Evolutionary conservation across 1,140 invertebrate genomes (phyloP), one percentile per base, ranked within the genome.

Genomic region (Maniola jurtina): DNA sequence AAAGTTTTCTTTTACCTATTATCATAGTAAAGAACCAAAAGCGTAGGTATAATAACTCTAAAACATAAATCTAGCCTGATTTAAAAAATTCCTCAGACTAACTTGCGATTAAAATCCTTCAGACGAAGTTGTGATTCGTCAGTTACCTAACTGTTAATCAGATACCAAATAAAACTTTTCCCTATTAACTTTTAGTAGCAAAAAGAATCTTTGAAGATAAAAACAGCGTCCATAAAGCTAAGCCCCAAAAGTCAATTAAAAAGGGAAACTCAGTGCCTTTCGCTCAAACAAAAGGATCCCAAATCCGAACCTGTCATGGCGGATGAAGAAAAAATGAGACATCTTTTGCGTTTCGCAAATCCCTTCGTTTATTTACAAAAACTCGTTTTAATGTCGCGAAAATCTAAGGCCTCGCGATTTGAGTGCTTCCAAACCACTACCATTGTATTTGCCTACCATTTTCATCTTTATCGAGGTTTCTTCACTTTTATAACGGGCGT

Each of bases 291-390:
- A 63, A 63, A 63, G 16, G 61, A 16, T 13, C 54, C 16, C 34
- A 56, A 55, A 54, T 54, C 35, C 36, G 33, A 48, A 62, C 34
- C 65, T 67, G 64, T 66, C 65, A 62, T 38, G 65, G 54, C 59
- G 42, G 52, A 61, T 61, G 45, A 6, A 13, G 13, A 7, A 48
- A 48, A 14, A n/a, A 56, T 25, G 61, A 56, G 61, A 40, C 61
- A 13, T 55, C 52, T 55, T 54, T 45, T 52, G 52, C 50, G 54
- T 56, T 25, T 38, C 36, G 34, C 35, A 68, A 72, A 68, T 68
- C 70, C 66, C 66, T 72, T 72, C 70, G 62, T 63, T 71, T 68
- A 68, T 71, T 71, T 67, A 71, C 55, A 64, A 64, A 71, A 71
- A 67, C 56, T 67, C 61, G 52, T 58, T 64, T 66, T 66, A 71